Percentiles rank a stretch among this genome's conserved stretches.
These are phyloP conservation scores for Argyresthia albistria DNA, from an alignment of 2,888 invertebrate species.

Conservation along the genomic window DNA sequence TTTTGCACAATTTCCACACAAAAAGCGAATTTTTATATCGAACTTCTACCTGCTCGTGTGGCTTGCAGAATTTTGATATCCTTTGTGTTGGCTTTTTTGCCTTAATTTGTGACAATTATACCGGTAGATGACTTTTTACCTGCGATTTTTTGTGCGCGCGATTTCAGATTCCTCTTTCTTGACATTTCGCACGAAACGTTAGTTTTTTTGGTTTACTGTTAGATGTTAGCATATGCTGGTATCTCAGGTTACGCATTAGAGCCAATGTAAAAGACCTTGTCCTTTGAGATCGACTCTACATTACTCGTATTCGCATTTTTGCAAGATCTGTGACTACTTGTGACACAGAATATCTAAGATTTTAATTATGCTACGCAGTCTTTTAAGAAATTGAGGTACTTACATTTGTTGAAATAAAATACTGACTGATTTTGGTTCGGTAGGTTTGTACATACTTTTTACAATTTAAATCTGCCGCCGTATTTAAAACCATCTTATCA, in stretches of 20 bases:
- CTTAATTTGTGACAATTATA: conserved; percentile 73
- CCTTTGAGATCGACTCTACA: too few relatives aligned
- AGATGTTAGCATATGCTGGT: too few relatives aligned
- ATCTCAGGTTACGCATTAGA: too few relatives aligned
- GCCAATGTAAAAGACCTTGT: too few relatives aligned
- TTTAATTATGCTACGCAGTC: too few relatives aligned
- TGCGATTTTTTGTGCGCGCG: conserved; percentile 41
- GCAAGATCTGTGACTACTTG: too few relatives aligned
- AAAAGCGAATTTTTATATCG: conserved; percentile 44
- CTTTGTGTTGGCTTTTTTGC: conserved; percentile 64
- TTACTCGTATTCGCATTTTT: too few relatives aligned
- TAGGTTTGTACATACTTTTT: neutral
- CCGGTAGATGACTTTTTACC: conserved; percentile 72
- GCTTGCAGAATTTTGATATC: conserved; percentile 72
- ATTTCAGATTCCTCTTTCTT: conserved; percentile 38
- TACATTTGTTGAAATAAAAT: too few relatives aligned
- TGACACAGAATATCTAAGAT: too few relatives aligned
- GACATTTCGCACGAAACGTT: conserved; percentile 59
- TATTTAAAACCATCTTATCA: neutral
- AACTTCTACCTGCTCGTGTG: conserved; percentile 69
- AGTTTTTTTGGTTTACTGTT: conserved; percentile 25
- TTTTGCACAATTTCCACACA: conserved; percentile 61
- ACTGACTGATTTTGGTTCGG: too few relatives aligned
- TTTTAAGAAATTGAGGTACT: too few relatives aligned
- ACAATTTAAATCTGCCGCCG: neutral